phyloP scores from a whole-genome alignment of 2,888 invertebrate genomes.

The Ophion slaviceki region DNA sequence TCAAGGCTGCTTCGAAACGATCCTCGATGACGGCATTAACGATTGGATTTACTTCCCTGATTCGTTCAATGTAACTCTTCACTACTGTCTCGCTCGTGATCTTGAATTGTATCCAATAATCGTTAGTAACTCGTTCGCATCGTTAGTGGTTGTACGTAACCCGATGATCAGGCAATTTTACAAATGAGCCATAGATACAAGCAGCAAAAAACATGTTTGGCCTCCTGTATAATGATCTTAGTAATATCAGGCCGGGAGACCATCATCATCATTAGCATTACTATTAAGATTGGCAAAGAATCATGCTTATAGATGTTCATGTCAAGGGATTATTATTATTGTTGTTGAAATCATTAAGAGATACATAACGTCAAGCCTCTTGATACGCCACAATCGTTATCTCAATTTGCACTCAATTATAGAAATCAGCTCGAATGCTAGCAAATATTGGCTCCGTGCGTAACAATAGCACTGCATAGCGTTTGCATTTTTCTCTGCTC shows the following conservation, averaged over 20 bases:
- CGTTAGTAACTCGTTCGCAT: not conserved
- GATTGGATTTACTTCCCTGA: constrained; percentile 90
- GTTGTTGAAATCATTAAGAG: no score
- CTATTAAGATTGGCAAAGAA: no score
- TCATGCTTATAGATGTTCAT: no score
- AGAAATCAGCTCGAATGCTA: no score
- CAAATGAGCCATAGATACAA: not conserved
- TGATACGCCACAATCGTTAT: no score
- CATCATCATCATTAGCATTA: not conserved
- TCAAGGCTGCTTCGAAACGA: constrained; percentile 89
- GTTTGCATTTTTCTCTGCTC: no score
- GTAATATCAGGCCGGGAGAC: not conserved
- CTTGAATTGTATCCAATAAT: constrained; percentile 81
- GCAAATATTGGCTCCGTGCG: no score
- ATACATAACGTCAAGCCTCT: no score
- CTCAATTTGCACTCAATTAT: no score
- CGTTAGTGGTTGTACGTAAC: not conserved
- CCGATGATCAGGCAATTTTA: not conserved
- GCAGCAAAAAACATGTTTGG: not conserved
- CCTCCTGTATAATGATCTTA: not conserved
- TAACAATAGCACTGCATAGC: no score
- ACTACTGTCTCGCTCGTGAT: constrained; percentile 89
- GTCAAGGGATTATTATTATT: no score
- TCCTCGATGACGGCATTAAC: constrained; percentile 93
- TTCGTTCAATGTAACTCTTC: constrained; percentile 89